A percentile compares a stretch with the other conserved stretches of the same genome.
phyloP scores from a whole-genome alignment of 2,888 invertebrate genomes.

The Creontiades dilutus region DNA sequence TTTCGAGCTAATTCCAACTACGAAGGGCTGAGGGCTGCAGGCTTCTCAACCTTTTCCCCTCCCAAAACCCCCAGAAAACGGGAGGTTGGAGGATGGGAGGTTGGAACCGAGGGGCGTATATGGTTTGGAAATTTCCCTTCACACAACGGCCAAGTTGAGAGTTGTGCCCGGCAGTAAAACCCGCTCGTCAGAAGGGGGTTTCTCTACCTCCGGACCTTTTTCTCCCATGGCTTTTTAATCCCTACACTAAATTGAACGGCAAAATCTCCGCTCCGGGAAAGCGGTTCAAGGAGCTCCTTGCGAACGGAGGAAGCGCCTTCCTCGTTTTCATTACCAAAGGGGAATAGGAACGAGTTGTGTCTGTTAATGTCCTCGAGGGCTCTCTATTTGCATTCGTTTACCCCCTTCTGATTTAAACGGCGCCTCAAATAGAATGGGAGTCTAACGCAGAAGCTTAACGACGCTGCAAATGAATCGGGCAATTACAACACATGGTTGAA shows the following conservation, averaged over 20 bases:
- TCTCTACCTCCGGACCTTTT: background rate
- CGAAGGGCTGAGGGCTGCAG: background rate
- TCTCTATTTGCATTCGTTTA: constrained; percentile 52
- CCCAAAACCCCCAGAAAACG: background rate
- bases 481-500: background rate
- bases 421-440: background rate
- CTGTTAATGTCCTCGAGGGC: constrained; percentile 9
- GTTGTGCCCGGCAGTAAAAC: constrained; percentile 63
- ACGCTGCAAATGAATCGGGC: background rate
- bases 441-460: background rate
- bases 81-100: background rate
- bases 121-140: constrained; percentile 66
- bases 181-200: constrained; percentile 45
- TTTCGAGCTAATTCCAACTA: constrained; percentile 62
- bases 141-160: constrained; percentile 57
- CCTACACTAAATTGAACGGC: constrained; percentile 43
- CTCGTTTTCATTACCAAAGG: constrained; percentile 30
- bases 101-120: constrained; percentile 41
- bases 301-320: background rate
- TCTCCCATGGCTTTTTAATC: constrained; percentile 35
- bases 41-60: constrained; percentile 1
- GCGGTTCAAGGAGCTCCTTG: constrained; percentile 21
- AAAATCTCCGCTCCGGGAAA: background rate
- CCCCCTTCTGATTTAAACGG: background rate
- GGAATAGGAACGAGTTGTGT: constrained; percentile 24